These are phyloP conservation scores for Trichosurus vulpecula DNA, from an alignment of 2,797 vertebrate genomes.

Conservation along the genomic window DNA sequence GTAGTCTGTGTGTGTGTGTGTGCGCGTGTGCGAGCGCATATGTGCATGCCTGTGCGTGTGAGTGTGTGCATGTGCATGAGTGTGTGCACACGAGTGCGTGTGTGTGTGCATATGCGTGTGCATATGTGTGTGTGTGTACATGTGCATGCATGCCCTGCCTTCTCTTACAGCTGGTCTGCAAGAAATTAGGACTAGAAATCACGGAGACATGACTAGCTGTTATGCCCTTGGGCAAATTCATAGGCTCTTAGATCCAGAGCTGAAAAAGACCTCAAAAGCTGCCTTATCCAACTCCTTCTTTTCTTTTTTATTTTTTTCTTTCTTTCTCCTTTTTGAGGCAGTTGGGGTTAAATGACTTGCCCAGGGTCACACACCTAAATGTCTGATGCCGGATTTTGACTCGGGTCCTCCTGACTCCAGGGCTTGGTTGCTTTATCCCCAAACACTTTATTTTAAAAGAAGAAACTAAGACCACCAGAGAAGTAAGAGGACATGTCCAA, in stretches of 20 bases:
- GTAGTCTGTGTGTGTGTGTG: not conserved
- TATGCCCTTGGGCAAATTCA: not conserved
- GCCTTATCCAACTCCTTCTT: not conserved
- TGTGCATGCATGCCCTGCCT: not conserved
- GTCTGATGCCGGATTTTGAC: not conserved
- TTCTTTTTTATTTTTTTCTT: too few relatives aligned
- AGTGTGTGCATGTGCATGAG: fast-evolving
- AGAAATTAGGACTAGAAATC: not conserved
- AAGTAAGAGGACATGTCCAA: not conserved
- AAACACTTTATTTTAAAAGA: not conserved
- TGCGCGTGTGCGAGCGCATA: fast-evolving
- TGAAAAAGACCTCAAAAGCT: not conserved
- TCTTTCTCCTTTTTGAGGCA: not conserved
- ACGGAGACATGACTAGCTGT: not conserved
- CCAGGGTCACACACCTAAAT: not conserved
- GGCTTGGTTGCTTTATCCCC: not conserved
- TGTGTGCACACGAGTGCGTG: fast-evolving
- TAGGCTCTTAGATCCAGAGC: not conserved
- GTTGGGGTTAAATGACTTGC: not conserved
- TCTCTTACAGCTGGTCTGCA: not conserved
- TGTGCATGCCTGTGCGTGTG: fast-evolving
- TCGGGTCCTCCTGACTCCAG: not conserved
- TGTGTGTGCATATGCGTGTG: not conserved
- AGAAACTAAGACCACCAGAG: not conserved
- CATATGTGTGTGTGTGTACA: fast-evolving